Evolutionary conservation across 2,113 vertebrate species (phyloP).

Genomic region (Phalacrocorax aristotelis): DNA sequence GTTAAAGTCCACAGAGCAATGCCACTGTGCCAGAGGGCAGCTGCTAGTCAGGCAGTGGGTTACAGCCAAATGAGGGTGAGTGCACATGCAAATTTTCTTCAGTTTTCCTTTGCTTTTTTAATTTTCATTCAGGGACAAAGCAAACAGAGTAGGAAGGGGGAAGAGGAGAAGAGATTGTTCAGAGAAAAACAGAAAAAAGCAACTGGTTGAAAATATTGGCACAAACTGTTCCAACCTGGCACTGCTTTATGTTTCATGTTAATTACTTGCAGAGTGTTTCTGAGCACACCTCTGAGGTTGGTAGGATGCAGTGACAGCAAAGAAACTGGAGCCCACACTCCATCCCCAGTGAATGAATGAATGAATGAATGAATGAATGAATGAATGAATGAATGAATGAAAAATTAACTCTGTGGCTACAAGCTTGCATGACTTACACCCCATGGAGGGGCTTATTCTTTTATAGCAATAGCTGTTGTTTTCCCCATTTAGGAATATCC

Average conservation of each 20-base stretch:
- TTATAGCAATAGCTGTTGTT: neutral
- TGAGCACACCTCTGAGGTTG: neutral
- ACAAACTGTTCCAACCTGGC: neutral
- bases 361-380: too few species aligned
- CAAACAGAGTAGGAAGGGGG: neutral
- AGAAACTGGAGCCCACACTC: neutral
- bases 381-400: neutral
- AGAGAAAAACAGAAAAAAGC: neutral
- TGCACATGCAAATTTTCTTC: neutral
- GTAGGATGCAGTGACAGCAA: accelerated
- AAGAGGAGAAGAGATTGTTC: neutral
- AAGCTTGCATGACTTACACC: neutral
- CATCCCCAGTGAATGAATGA: neutral
- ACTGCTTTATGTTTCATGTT: accelerated
- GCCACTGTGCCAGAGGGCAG: accelerated
- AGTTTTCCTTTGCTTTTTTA: neutral
- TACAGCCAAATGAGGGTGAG: neutral
- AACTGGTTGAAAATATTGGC: neutral
- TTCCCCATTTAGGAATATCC: neutral
- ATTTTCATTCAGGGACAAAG: neutral
- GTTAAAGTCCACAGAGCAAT: neutral
- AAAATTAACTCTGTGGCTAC: neutral
- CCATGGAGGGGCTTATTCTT: neutral
- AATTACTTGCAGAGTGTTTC: neutral
- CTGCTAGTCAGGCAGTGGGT: neutral